A percentile compares a stretch with the other conserved stretches of the same genome.
phyloP scores from a whole-genome alignment of 2,797 vertebrate genomes.

The Choloepus didactylus region DNA sequence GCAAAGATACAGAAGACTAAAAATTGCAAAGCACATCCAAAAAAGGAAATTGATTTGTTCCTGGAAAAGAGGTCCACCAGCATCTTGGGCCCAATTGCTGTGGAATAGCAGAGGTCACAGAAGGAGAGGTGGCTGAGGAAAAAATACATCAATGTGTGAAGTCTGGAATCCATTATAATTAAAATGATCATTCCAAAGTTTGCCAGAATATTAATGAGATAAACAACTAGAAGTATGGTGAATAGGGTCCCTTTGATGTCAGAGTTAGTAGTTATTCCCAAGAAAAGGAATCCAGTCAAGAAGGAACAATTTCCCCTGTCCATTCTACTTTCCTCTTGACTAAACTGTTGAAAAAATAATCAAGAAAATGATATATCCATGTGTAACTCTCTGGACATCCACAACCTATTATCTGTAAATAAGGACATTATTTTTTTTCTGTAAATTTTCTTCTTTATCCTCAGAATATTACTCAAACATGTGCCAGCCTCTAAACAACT shows the following conservation, averaged over 20 bases:
- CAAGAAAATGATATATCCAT: not conserved
- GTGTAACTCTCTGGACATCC: not conserved
- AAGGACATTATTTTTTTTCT: not conserved
- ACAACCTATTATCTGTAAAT: not conserved
- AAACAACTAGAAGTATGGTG: slow-evolving; percentile 37
- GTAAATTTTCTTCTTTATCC: not conserved
- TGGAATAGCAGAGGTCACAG: slow-evolving; percentile 32
- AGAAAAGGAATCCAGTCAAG: slow-evolving; percentile 52
- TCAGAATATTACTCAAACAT: not conserved
- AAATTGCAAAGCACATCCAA: slow-evolving; percentile 28
- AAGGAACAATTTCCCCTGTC: not conserved
- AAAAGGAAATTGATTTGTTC: slow-evolving; percentile 28
- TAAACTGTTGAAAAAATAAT: not conserved
- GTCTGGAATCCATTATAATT: not conserved
- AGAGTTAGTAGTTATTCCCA: slow-evolving; percentile 51
- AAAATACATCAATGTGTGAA: slow-evolving; percentile 73
- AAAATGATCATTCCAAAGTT: slow-evolving; percentile 57
- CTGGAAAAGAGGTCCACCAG: not conserved
- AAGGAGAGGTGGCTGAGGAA: slow-evolving; percentile 75
- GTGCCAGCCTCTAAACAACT: not conserved
- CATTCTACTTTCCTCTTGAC: not conserved
- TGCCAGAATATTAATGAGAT: slow-evolving; percentile 22
- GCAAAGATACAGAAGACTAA: slow-evolving; percentile 56
- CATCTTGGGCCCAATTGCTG: slow-evolving; percentile 44
- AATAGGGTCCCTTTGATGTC: slow-evolving; percentile 10